These are phyloP conservation scores for Ictalurus furcatus DNA, from an alignment of 2,113 vertebrate species.

Conservation along the genomic window DNA sequence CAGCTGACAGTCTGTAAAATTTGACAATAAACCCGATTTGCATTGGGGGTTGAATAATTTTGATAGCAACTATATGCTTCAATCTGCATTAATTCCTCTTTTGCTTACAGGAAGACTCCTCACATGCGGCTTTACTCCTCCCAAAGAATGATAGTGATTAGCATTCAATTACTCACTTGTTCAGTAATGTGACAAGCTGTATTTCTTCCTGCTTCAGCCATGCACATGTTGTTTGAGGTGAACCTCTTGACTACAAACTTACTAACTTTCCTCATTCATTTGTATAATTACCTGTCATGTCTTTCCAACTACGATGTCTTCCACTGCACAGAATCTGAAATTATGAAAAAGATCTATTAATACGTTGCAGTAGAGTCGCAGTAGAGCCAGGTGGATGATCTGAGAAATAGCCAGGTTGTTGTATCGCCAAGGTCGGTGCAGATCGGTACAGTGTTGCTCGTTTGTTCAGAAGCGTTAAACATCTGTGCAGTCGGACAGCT, in stretches of 20 bases:
- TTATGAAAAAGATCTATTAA: not conserved
- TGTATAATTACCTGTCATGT: not conserved
- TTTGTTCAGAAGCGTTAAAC: slow-evolving; percentile 3
- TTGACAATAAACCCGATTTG: too few relatives aligned
- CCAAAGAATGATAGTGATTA: not conserved
- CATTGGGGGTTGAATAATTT: too few relatives aligned
- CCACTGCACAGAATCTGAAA: not conserved
- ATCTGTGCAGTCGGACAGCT: not conserved
- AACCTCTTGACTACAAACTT: not conserved
- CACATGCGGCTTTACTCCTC: not conserved
- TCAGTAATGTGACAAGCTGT: not conserved
- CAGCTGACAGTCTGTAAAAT: too few relatives aligned
- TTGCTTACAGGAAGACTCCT: not conserved
- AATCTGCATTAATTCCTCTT: not conserved
- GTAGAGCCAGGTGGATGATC: not conserved
- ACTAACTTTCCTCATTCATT: not conserved
- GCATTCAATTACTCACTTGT: not conserved
- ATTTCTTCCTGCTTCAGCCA: not conserved
- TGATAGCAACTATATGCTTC: not conserved
- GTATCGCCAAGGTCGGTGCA: not conserved
- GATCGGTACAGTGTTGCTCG: not conserved
- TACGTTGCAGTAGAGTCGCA: not conserved
- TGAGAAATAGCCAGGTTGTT: not conserved
- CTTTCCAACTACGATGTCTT: not conserved
- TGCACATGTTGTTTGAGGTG: not conserved